Percentiles rank a stretch among this genome's conserved stretches.
phyloP scores from a whole-genome alignment of 2,888 invertebrate genomes.

The Dolichopus griseipennis region DNA sequence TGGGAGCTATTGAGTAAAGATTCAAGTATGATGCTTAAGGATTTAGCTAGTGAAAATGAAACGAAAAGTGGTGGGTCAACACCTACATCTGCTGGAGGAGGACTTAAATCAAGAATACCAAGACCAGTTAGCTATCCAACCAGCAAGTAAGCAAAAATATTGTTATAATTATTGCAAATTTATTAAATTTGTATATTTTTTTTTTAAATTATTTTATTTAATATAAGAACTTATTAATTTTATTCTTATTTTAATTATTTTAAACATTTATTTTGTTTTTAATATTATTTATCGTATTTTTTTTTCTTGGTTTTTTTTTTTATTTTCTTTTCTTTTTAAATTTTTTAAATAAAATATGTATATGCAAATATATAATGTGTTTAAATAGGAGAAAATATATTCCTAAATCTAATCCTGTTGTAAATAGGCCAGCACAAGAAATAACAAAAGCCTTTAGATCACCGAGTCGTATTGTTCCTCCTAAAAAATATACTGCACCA shows the following conservation, averaged over 20 bases:
- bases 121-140: slow-evolving; percentile 44
- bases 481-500: slow-evolving; percentile 39
- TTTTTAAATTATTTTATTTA: too few relatives aligned
- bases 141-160: slow-evolving; percentile 34
- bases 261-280: background rate
- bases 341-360: slow-evolving; percentile 11
- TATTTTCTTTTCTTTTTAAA: slow-evolving; percentile 21
- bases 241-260: background rate
- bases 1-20: slow-evolving; percentile 44
- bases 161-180: too few relatives aligned
- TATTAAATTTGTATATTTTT: too few relatives aligned
- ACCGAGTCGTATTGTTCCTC: slow-evolving; percentile 42
- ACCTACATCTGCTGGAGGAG: slow-evolving; percentile 37
- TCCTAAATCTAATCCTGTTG: background rate
- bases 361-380: background rate
- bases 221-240: too few relatives aligned
- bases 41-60: slow-evolving; percentile 37
- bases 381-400: background rate
- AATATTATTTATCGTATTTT: slow-evolving; percentile 12
- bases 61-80: slow-evolving; percentile 43
- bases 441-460: slow-evolving; percentile 33
- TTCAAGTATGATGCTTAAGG: slow-evolving; percentile 38
- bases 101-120: slow-evolving; percentile 40
- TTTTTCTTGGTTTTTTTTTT: slow-evolving; percentile 9
- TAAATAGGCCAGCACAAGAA: background rate